A percentile compares a stretch with the other conserved stretches of the same genome.
phyloP scores from a whole-genome alignment of 2,113 vertebrate species.

The Capreolus pygargus region DNA sequence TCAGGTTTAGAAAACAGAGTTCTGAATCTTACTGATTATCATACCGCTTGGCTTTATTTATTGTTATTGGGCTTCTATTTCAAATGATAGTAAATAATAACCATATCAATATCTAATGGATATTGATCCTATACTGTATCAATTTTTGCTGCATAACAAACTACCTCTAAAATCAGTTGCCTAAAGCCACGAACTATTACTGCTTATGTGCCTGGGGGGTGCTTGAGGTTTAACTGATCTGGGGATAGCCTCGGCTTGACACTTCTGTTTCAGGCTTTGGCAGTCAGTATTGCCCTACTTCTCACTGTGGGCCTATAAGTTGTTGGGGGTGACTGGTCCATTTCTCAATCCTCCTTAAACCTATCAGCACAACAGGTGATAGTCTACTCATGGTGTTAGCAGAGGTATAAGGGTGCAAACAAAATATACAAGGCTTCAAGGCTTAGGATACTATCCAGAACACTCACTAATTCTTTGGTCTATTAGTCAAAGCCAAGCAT shows the following conservation, averaged over 20 bases:
- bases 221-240: background rate
- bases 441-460: background rate
- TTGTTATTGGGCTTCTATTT: slow-evolving; percentile 16
- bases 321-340: background rate
- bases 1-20: slow-evolving; percentile 20
- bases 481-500: background rate
- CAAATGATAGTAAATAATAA: slow-evolving; percentile 10
- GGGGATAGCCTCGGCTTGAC: background rate
- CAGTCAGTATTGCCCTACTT: background rate
- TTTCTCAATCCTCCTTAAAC: background rate
- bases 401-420: background rate
- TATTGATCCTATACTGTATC: background rate
- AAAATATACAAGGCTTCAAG: background rate
- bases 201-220: background rate
- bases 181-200: slow-evolving; percentile 12
- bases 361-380: background rate
- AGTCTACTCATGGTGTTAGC: background rate
- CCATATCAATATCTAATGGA: background rate
- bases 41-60: background rate
- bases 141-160: slow-evolving; percentile 17
- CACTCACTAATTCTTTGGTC: background rate
- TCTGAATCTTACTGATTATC: slow-evolving; percentile 5
- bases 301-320: background rate
- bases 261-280: background rate
- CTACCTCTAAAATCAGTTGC: background rate